Conservation (phyloP, 2,797 vertebrate genomes). For the Micrastur ruficollis region DNA sequence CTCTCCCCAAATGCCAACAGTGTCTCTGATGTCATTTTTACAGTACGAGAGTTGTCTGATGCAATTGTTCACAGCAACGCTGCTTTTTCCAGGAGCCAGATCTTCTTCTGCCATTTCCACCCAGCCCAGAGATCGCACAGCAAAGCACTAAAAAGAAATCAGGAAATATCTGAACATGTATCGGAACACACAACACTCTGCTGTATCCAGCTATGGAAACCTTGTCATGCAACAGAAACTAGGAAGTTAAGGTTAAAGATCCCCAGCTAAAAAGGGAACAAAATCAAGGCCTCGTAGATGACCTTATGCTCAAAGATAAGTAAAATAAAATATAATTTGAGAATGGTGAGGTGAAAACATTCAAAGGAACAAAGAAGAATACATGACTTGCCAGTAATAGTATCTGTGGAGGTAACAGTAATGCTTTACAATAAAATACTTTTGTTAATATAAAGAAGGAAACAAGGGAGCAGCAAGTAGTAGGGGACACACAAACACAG, state of each 20-base stretch:
- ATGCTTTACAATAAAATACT: background rate
- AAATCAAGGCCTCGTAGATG: background rate
- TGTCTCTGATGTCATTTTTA: slow-evolving; percentile 91
- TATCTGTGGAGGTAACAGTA: background rate
- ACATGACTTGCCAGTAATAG: background rate
- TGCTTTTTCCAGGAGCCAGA: slow-evolving; percentile 89
- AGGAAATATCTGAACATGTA: background rate
- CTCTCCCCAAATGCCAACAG: slow-evolving; percentile 93
- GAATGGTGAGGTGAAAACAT: background rate
- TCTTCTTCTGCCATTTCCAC: slow-evolving; percentile 95
- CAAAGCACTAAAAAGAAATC: slow-evolving; percentile 82
- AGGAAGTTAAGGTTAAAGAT: background rate
- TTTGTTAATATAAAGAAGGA: background rate
- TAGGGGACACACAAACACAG: background rate
- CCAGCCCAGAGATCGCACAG: slow-evolving; percentile 95
- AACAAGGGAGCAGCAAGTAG: background rate
- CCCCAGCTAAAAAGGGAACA: background rate
- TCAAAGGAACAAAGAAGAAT: background rate
- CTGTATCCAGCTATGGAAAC: background rate
- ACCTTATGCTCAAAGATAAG: background rate
- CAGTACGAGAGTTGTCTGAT: slow-evolving; percentile 95
- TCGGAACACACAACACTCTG: background rate
- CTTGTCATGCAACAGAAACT: background rate
- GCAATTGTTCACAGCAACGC: slow-evolving; percentile 91
- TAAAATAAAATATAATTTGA: background rate